Evolutionary conservation across 1,140 invertebrate genomes (phyloP), one percentile per base, ranked within the genome.

Genomic region (Galleria mellonella): DNA sequence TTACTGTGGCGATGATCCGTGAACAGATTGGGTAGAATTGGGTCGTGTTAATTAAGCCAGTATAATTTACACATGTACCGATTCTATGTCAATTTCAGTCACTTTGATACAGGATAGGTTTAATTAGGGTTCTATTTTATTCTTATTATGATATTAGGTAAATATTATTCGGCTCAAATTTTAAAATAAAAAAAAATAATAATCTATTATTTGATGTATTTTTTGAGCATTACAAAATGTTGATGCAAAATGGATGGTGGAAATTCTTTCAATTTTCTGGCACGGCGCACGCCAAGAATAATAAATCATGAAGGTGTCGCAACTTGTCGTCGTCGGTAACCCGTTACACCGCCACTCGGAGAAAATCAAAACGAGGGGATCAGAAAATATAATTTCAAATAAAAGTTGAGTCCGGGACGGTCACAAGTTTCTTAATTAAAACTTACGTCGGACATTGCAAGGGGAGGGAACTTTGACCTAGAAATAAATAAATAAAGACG

Each of bases 341-440:
- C 71, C 72, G 67, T 73, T 75, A 72, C 57, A 66, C 58, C 52
- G 42, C 35, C 48, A 55, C 40, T 53, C 40, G 57, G 51, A 74
- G 73, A 72, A 77, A 76, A 71, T 71, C 58, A 67, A 73, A 79
- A 72, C 62, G 61, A 66, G 58, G 63, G 68, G 65, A 73, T 77
- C 67, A 68, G 62, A 79, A 79, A 81, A 83, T 77, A 83, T 79
- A 81, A 83, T 83, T 84, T 81, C 62, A 81, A 84, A 84, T 82
- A 84, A 81, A 84, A 82, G 76, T 84, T 82, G 45, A 72, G 60
- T 68, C 58, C 30, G 64, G 64, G 61, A 71, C 78, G 67, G 71
- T 78, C 73, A 72, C 81, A 85, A 83, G 81, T 85, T 85, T 83
- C 74, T 83, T 84, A 83, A 83, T 84, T 83, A 84, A 84, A 84